phyloP scores from a whole-genome alignment of 2,888 invertebrate species.

The Philopedon plagiatum region DNA sequence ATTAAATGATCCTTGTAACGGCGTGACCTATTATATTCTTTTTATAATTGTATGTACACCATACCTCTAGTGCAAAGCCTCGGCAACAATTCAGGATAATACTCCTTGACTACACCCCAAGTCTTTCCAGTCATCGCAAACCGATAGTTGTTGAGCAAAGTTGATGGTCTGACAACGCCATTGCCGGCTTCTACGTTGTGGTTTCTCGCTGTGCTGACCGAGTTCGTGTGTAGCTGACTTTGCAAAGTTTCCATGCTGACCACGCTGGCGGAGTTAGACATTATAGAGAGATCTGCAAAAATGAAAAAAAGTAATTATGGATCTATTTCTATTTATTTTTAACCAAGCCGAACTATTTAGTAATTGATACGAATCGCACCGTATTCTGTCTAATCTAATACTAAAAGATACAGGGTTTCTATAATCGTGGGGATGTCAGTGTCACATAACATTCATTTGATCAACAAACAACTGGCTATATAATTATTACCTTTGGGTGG shows the following conservation, averaged over 20 bases:
- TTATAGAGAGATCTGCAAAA: conserved; percentile 57
- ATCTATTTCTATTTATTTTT: too few relatives aligned
- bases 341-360: too few relatives aligned
- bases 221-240: conserved; percentile 68
- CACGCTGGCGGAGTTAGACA: conserved; percentile 75
- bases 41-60: conserved; percentile 2
- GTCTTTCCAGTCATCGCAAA: conserved; percentile 80
- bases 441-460: too few relatives aligned
- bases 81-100: conserved; percentile 79
- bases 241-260: conserved; percentile 76
- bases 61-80: conserved; percentile 83
- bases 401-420: too few relatives aligned
- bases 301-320: too few relatives aligned
- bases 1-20: too few relatives aligned
- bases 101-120: conserved; percentile 80
- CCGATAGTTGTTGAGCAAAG: conserved; percentile 65
- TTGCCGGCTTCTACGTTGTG: conserved; percentile 39
- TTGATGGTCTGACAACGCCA: conserved; percentile 47
- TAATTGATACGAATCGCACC: too few relatives aligned
- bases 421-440: too few relatives aligned
- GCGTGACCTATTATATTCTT: too few relatives aligned
- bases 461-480: too few relatives aligned
- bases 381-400: too few relatives aligned
- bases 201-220: conserved; percentile 49
- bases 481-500: conserved; percentile 33